Percentiles rank a stretch among this genome's conserved stretches.
phyloP scores from a whole-genome alignment of 1,140 invertebrate genomes.

The Zaprionus inermis region DNA sequence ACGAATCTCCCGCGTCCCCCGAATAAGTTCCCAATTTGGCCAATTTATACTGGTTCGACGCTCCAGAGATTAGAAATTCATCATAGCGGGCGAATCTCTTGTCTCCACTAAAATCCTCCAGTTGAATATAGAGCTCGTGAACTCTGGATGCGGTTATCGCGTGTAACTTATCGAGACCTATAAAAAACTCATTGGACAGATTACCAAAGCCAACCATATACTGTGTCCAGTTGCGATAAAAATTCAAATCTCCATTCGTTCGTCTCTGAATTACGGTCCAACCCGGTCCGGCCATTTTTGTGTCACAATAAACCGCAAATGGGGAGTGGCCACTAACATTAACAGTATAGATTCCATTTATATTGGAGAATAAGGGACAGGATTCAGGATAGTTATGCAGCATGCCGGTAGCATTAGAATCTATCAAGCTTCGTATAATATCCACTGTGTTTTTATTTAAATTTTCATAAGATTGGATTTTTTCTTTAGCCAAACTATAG shows the following conservation, averaged over 20 bases:
- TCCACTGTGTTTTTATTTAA: background rate
- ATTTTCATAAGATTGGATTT: background rate
- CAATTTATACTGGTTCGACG: background rate
- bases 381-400: slow-evolving; percentile 1
- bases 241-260: slow-evolving; percentile 3
- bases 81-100: slow-evolving; percentile 12
- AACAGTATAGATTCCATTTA: slow-evolving; percentile 9
- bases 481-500: background rate
- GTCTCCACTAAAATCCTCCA: slow-evolving; percentile 9
- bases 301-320: slow-evolving; percentile 2
- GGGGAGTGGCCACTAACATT: background rate
- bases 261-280: slow-evolving; percentile 15
- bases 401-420: background rate
- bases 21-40: slow-evolving; percentile 11
- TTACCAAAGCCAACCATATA: slow-evolving; percentile 27
- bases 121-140: slow-evolving; percentile 16
- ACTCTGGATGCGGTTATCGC: slow-evolving; percentile 6
- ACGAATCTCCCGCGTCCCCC: slow-evolving; percentile 17
- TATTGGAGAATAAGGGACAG: background rate
- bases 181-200: slow-evolving; percentile 21
- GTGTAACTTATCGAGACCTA: slow-evolving; percentile 22
- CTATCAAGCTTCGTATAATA: slow-evolving; percentile 8
- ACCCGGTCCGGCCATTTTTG: slow-evolving; percentile 3
- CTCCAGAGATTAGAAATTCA: slow-evolving; percentile 4
- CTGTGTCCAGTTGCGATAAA: slow-evolving; percentile 17